A percentile compares a stretch with the other conserved stretches of the same genome.
Evolutionary conservation across 92 coral and sea anemone species (phyloP).

Genomic region (Zoanthus gigantus): DNA sequence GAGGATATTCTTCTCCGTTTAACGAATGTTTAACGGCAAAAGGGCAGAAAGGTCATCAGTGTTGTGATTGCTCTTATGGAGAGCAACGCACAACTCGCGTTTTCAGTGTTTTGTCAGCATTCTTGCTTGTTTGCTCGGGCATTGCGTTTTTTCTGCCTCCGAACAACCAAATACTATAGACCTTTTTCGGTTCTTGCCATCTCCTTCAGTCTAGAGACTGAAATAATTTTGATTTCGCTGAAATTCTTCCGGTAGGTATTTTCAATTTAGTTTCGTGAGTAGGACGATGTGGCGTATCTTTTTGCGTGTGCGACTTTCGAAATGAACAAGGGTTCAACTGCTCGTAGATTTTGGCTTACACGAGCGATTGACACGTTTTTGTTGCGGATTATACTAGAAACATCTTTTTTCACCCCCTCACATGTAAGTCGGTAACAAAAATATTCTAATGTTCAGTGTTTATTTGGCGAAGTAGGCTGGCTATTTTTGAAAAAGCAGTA

Average conservation of each 20-base stretch:
- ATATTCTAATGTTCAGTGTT: constrained; percentile 5
- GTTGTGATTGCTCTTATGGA: constrained; percentile 56
- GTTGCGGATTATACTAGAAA: not conserved
- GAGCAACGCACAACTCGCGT: constrained; percentile 20
- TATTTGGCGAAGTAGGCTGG: constrained; percentile 8
- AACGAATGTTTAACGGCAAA: constrained; percentile 62
- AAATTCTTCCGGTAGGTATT: constrained; percentile 1
- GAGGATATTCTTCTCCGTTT: constrained; percentile 71
- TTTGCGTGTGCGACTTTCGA: constrained; percentile 52
- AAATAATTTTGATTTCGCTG: constrained; percentile 16
- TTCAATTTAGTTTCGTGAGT: constrained; percentile 36
- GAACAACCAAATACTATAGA: constrained; percentile 40
- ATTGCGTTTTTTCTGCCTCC: constrained; percentile 29
- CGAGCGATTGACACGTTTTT: constrained; percentile 34
- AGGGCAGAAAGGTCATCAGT: constrained; percentile 88
- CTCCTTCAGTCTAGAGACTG: constrained; percentile 35
- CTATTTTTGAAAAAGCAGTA: constrained; percentile 31
- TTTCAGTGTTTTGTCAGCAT: constrained; percentile 8
- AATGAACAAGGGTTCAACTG: constrained; percentile 29
- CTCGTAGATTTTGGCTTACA: constrained; percentile 32
- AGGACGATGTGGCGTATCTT: constrained; percentile 6
- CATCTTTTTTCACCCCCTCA: not conserved
- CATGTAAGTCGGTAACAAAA: not conserved
- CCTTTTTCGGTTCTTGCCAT: not conserved
- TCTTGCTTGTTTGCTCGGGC: constrained; percentile 36